Evolutionary conservation across 2,888 invertebrate genomes (phyloP).

Genomic region (Hartigia nigra): DNA sequence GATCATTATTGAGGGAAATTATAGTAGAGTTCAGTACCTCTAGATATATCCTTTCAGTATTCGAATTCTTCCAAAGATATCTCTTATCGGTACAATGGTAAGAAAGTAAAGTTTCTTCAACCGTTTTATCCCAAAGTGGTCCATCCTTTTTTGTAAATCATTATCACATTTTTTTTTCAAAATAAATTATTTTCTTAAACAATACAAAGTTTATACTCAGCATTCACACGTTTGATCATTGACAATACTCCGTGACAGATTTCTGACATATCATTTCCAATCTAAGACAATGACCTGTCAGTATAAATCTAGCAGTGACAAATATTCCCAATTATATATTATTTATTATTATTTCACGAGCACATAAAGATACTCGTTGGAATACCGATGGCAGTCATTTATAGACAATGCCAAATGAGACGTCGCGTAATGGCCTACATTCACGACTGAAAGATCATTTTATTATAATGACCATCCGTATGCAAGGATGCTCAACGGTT

Average conservation of each 20-base stretch:
- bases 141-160: background rate
- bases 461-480: background rate
- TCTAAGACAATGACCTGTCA: background rate
- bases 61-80: background rate
- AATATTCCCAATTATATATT: background rate
- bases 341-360: background rate
- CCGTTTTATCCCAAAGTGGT: background rate
- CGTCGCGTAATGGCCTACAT: background rate
- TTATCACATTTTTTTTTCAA: background rate
- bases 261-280: background rate
- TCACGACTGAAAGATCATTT: background rate
- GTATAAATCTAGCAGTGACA: background rate
- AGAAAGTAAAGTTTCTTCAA: background rate
- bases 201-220: background rate
- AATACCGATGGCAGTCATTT: background rate
- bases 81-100: background rate
- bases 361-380: background rate
- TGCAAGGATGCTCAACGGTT: background rate
- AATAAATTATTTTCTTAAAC: background rate
- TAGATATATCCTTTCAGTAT: background rate
- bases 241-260: background rate
- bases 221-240: background rate
- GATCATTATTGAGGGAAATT: background rate
- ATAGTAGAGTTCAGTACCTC: background rate
- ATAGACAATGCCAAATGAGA: background rate